phyloP scores from a whole-genome alignment of 2,797 vertebrate genomes.

The Typhlichthys subterraneus region DNA sequence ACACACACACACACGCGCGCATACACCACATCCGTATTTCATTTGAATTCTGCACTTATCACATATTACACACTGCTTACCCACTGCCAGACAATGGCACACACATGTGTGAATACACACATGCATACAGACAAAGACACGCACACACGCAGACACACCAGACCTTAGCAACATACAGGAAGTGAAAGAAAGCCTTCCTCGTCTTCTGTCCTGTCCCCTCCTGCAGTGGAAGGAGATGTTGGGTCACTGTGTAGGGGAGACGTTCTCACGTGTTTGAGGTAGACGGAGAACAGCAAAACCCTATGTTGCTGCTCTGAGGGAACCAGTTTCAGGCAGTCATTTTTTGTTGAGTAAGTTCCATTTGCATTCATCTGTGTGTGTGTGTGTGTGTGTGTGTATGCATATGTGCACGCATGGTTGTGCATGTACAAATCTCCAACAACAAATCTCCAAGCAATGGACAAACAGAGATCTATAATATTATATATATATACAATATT shows the following conservation, averaged over 20 bases:
- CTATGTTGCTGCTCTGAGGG: neutral
- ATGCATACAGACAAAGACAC: neutral
- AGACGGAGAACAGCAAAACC: neutral
- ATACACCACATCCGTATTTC: neutral
- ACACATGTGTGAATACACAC: neutral
- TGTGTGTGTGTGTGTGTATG: too few species aligned
- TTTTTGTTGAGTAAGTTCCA: neutral
- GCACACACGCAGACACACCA: constrained; percentile 18
- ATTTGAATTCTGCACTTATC: too few species aligned
- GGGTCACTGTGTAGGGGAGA: neutral
- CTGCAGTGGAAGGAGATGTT: constrained; percentile 21
- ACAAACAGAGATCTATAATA: too few species aligned
- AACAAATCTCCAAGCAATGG: too few species aligned
- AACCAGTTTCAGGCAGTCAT: constrained; percentile 4
- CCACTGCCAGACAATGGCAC: neutral
- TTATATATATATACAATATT: too few species aligned
- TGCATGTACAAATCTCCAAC: too few species aligned
- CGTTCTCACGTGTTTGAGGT: constrained; percentile 10
- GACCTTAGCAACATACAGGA: constrained; percentile 69
- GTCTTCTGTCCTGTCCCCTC: constrained; percentile 48
- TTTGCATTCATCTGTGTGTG: neutral
- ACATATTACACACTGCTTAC: too few species aligned
- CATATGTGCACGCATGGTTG: too few species aligned
- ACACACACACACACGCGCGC: constrained; percentile 15
- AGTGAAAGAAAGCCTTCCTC: constrained; percentile 78